A percentile compares a stretch with the other conserved stretches of the same genome.
These are phyloP conservation scores for Parnassius orleans DNA, from an alignment of 2,888 invertebrate genomes.

Conservation along the genomic window DNA sequence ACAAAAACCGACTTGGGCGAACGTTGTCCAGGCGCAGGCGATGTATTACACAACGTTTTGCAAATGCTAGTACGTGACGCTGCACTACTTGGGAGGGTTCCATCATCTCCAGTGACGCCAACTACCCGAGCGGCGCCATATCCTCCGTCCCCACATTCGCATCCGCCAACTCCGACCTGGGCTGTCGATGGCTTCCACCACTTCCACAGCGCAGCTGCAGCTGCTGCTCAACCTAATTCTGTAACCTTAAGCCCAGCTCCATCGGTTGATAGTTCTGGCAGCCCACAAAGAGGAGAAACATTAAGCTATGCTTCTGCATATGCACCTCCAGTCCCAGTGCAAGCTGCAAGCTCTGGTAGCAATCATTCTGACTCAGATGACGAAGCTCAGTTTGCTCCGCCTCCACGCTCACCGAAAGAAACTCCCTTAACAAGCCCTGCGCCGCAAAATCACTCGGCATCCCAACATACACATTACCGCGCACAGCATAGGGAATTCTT, in stretches of 20 bases:
- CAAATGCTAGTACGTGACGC: conserved; percentile 92
- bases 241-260: conserved; percentile 95
- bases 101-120: conserved; percentile 91
- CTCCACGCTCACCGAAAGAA: conserved; percentile 83
- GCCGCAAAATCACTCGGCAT: conserved; percentile 60
- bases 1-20: conserved; percentile 95
- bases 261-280: conserved; percentile 92
- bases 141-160: conserved; percentile 90
- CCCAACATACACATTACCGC: conserved; percentile 69
- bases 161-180: conserved; percentile 91
- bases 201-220: conserved; percentile 85
- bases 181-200: conserved; percentile 79
- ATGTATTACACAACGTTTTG: conserved; percentile 95
- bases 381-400: conserved; percentile 82
- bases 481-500: conserved; percentile 85
- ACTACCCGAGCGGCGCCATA: conserved; percentile 86
- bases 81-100: conserved; percentile 87
- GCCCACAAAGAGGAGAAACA: conserved; percentile 87
- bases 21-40: conserved; percentile 95
- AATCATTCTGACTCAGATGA: conserved; percentile 92
- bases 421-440: conserved; percentile 61
- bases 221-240: conserved; percentile 87
- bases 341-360: conserved; percentile 83
- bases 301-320: conserved; percentile 64
- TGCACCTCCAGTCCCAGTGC: conserved; percentile 62